Base-by-base conservation (phyloP, 2,113 vertebrate genomes). In the Brachypodius melanocephalos region DNA sequence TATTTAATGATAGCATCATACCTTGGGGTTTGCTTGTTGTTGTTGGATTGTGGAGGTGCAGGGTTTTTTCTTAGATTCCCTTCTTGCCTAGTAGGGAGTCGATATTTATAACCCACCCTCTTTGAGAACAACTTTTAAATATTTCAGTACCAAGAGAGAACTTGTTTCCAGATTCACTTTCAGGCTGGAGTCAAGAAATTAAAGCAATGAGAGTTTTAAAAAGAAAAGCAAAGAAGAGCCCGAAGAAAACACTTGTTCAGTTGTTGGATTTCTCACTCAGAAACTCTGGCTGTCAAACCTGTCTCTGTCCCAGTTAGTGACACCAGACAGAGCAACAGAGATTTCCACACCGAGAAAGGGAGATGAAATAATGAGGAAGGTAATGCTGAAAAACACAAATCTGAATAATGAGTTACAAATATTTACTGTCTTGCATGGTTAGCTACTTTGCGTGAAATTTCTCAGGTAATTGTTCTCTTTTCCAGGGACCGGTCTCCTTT, bases 401-500 rank as follows among this genome's bases (percentile, higher is more conserved):
- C 38, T 36, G 29, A 77, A 68, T 45, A 88, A 87, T 54, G 74
- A 76, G 42, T 85, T 67, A 61, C 43, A 94, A 94, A 22, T 58
- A 63, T 55, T 74, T 86, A 63, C 51, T 48, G 34, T 54, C 59
- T 55, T 52, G 31, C 22, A 55, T 55, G 66, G 26, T 90, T 66
- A 59, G 15, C 42, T 72, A 0, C 14, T 86, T 85, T 54, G 0
- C 0, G 18, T 84, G 68, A 74, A 55, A 71, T 84, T 48, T 80
- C 65, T 94, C n/a, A 80, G 54, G 32, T 40, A 58, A 34, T 96
- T 57, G 28, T 83, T 96, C 84, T 96, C 21, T 71, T 74, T 97
- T 93, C 29, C 31, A 99, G 99, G 96, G 99, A 99, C 87, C 95
- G 98, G 72, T 98, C 98, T 7, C 98, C 99, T 8, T 99, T 99